A percentile compares a stretch with the other conserved stretches of the same genome.
Evolutionary conservation across 2,113 vertebrate genomes (phyloP).

Genomic region (Axis porcinus): DNA sequence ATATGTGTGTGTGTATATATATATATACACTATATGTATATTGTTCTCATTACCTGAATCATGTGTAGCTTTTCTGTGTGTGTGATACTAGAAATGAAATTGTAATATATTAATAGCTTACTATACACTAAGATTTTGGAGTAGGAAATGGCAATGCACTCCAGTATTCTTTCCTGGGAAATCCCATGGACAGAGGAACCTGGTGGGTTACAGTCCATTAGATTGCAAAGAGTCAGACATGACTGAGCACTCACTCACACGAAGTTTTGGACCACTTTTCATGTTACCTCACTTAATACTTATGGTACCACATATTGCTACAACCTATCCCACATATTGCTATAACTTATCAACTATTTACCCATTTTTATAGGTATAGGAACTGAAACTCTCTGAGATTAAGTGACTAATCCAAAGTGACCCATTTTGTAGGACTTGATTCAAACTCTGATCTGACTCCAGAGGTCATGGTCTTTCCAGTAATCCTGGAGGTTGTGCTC

Average conservation of each 20-base stretch:
- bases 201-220: neutral
- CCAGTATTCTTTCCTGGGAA: neutral
- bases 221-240: neutral
- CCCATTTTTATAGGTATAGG: neutral
- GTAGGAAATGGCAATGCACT: neutral
- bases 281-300: neutral
- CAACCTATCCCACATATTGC: neutral
- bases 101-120: neutral
- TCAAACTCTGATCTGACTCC: neutral
- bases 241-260: neutral
- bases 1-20: neutral
- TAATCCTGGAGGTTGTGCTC: accelerated
- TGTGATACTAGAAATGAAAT: neutral
- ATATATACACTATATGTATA: neutral
- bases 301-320: neutral
- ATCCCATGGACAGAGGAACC: neutral
- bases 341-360: neutral
- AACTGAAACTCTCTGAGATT: neutral
- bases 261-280: neutral
- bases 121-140: neutral
- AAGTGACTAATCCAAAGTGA: neutral
- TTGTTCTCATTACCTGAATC: neutral
- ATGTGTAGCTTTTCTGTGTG: neutral
- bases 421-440: neutral
- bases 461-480: neutral